Conservation (phyloP, 2,888 invertebrate genomes). For the Acrocyrtus sp. region DNA sequence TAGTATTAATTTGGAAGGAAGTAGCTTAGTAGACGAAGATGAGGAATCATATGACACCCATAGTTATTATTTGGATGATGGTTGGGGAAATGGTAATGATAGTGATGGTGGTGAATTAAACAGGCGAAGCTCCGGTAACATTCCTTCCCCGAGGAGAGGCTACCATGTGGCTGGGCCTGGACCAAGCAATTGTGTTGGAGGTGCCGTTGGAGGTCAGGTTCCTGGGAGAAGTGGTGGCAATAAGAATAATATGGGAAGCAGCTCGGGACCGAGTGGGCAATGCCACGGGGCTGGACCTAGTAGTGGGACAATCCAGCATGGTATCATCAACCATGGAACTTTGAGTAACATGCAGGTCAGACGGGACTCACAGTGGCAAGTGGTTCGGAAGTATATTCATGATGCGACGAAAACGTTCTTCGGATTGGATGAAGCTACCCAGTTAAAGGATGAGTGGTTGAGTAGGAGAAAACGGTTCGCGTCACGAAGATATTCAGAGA, state of each 20-base stretch:
- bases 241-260: conserved; percentile 29
- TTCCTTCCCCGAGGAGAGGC: conserved; percentile 59
- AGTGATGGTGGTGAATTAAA: conserved; percentile 14
- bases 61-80: background rate
- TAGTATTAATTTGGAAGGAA: no score
- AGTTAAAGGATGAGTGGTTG: conserved; percentile 62
- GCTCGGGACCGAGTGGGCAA: conserved; percentile 11
- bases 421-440: conserved; percentile 54
- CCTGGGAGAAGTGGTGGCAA: conserved; percentile 50
- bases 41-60: conserved; percentile 25
- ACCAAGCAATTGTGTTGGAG: conserved; percentile 45
- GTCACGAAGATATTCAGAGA: conserved; percentile 60
- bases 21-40: background rate
- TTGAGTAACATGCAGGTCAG: conserved; percentile 28
- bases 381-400: conserved; percentile 58
- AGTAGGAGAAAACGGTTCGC: conserved; percentile 62
- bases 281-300: conserved; percentile 43
- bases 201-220: conserved; percentile 39
- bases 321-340: conserved; percentile 25
- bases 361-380: conserved; percentile 57
- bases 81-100: background rate
- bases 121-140: conserved; percentile 59
- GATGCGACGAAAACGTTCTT: conserved; percentile 60
- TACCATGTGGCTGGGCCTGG: conserved; percentile 53
- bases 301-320: conserved; percentile 34